Conservation (phyloP, 2,797 vertebrate genomes). For the Hippopotamyrus pictus region DNA sequence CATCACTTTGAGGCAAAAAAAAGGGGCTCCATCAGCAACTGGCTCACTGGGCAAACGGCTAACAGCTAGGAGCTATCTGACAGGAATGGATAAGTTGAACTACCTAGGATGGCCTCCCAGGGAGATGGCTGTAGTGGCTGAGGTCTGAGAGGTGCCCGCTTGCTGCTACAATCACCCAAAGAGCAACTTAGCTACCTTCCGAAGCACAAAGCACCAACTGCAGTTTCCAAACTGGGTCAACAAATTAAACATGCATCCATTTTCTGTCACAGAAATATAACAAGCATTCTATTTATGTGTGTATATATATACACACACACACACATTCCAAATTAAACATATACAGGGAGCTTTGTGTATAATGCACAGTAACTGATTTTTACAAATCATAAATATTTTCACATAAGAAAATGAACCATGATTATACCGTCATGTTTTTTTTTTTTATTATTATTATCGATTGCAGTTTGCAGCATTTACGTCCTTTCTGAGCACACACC, state of each 20-base stretch:
- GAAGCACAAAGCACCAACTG: neutral
- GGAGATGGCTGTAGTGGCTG: neutral
- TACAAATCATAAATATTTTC: neutral
- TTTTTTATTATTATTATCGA: neutral
- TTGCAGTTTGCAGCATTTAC: neutral
- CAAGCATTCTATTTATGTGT: neutral
- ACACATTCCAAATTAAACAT: neutral
- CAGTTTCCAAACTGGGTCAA: neutral
- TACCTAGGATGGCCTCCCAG: neutral
- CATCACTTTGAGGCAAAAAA: neutral
- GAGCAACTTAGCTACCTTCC: neutral
- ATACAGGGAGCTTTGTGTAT: neutral
- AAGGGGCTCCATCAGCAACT: neutral
- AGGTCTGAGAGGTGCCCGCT: neutral
- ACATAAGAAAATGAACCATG: neutral
- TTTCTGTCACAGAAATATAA: neutral
- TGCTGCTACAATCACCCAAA: neutral
- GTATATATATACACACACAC: neutral
- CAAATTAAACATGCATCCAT: neutral
- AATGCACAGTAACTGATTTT: neutral
- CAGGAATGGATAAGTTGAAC: neutral
- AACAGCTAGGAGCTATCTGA: neutral
- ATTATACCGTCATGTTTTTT: neutral
- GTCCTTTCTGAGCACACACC: constrained; percentile 35
- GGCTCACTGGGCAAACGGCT: neutral